These are phyloP conservation scores for Anableps anableps DNA, from an alignment of 2,797 vertebrate genomes.

Conservation along the genomic window DNA sequence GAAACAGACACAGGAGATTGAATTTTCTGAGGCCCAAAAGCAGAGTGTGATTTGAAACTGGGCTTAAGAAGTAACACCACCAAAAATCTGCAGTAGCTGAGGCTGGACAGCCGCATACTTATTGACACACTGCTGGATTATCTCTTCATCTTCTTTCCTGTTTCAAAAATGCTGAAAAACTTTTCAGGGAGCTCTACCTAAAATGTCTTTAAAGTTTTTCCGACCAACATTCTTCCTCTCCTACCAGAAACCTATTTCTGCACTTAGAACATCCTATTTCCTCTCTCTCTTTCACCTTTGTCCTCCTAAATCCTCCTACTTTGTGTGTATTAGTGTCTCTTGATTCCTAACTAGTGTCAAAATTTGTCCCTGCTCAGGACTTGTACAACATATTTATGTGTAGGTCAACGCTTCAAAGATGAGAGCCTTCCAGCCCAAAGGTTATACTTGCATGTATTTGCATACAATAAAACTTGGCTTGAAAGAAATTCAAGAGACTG, in stretches of 20 bases:
- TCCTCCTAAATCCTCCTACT: constrained; percentile 42
- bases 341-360: constrained; percentile 79
- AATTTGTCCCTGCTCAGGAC: constrained; percentile 80
- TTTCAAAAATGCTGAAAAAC: constrained; percentile 14
- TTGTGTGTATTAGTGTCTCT: constrained; percentile 66
- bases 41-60: constrained; percentile 52
- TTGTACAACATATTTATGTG: constrained; percentile 79
- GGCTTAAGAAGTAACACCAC: constrained; percentile 52
- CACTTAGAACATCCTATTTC: constrained; percentile 17
- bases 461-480: constrained; percentile 70
- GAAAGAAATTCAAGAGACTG: constrained; percentile 56
- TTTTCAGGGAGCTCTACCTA: constrained; percentile 19
- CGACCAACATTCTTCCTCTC: constrained; percentile 18
- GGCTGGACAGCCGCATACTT: constrained; percentile 19
- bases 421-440: constrained; percentile 83
- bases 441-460: constrained; percentile 86
- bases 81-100: constrained; percentile 41
- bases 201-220: constrained; percentile 42
- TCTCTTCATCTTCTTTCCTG: constrained; percentile 16
- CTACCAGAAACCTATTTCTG: constrained; percentile 21
- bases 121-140: constrained; percentile 9
- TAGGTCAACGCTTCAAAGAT: constrained; percentile 85
- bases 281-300: constrained; percentile 18
- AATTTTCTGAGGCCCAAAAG: constrained; percentile 55
- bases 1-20: constrained; percentile 53